Base-by-base conservation (phyloP, 2,888 invertebrate genomes). In the Sesia bembeciformis region DNA sequence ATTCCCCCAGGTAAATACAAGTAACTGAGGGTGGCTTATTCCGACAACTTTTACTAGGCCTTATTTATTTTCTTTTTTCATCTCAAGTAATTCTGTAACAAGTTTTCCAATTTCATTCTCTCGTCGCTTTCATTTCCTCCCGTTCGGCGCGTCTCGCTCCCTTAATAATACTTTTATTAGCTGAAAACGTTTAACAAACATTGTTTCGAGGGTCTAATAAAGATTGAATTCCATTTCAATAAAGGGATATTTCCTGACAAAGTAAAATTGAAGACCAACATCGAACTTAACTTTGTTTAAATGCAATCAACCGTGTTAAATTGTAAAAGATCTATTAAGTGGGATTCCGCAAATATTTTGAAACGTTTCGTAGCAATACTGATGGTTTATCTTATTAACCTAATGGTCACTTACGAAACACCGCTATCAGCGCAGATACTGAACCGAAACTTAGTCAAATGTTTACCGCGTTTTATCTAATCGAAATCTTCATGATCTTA, bases 71-170 rank as follows among this genome's bases (percentile, higher is more conserved):
- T 79, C 57, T 71, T 83, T 77, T 84, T 84, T 83, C 83, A 78
- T 83, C 78, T 75, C 74, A 65, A 76, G 79, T 82, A 84, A 86
- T 86, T 84, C 78, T 76, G 79, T 84, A 85, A 85, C 87, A 88
- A 88, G 87, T 88, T 89, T 88, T 87, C 86, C 88, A 88, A 89
- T 88, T 89, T 88, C 84, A 82, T 85, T 86, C 83, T 84, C 81
- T 84, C 78, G 75, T 81, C 77, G 82, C 80, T 84, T 84, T 84
- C 88, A 88, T 89, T 88, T 89, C 86, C 87, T 86, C 80, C 70
- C 72, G 72, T 76, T 77, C 70, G 71, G 68, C 67, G 74, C 70
- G 72, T 68, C 72, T 72, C 74, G 73, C 74, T 76, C 76, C 83
- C 78, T 81, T 84, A 82, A 83, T 85, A 84, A 82, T 81, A 83